These are phyloP conservation scores for Falcunculus frontatus DNA, from an alignment of 2,113 vertebrate genomes.

Conservation along the genomic window DNA sequence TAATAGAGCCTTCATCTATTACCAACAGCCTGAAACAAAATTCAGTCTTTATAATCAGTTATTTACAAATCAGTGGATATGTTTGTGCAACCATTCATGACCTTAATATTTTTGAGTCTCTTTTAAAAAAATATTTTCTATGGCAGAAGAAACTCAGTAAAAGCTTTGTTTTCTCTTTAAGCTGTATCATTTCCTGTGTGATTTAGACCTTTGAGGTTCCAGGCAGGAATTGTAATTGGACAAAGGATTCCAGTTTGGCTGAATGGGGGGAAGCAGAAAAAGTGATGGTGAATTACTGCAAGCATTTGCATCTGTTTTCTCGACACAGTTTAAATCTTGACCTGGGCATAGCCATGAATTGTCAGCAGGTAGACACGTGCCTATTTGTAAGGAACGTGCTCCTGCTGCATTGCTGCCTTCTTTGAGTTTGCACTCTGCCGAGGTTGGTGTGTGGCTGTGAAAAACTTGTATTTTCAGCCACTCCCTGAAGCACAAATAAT, in stretches of 20 bases:
- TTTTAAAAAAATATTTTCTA: not conserved
- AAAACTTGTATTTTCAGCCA: not conserved
- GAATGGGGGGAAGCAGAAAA: not conserved
- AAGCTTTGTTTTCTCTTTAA: not conserved
- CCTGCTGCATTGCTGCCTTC: not conserved
- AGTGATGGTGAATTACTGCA: not conserved
- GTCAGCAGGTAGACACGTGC: not conserved
- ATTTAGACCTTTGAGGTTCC: not conserved
- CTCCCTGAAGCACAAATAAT: not conserved
- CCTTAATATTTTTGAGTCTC: not conserved
- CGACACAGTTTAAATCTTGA: not conserved
- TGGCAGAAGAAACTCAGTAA: not conserved
- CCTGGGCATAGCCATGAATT: not conserved
- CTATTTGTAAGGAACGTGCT: not conserved
- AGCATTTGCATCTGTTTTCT: not conserved
- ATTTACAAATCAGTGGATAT: slow-evolving; percentile 5
- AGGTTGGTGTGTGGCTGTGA: not conserved
- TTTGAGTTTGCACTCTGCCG: not conserved
- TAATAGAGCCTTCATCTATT: slow-evolving; percentile 7
- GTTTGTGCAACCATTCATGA: not conserved
- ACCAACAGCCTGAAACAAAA: slow-evolving; percentile 30
- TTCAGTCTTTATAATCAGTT: not conserved
- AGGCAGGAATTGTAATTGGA: not conserved
- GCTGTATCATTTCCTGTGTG: not conserved
- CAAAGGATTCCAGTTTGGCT: not conserved